Evolutionary conservation across 1,140 invertebrate species (phyloP).

Genomic region (Drosophila ficusphila): DNA sequence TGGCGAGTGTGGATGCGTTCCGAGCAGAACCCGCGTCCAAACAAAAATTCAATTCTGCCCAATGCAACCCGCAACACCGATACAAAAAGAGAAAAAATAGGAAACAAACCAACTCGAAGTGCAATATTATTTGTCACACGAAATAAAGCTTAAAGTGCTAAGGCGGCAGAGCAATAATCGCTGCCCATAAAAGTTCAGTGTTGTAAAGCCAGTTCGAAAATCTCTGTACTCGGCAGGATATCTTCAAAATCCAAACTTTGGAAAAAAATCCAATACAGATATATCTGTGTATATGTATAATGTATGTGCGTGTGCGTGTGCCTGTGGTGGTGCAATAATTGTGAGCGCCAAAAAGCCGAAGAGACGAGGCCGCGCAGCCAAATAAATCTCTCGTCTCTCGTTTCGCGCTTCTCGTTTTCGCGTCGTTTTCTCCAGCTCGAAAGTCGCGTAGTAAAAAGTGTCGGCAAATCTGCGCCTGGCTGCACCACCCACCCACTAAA

Average conservation of each 20-base stretch:
- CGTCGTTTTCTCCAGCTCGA: constrained; percentile 45
- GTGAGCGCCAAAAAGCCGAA: constrained; percentile 78
- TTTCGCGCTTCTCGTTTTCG: constrained; percentile 21
- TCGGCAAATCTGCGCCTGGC: constrained; percentile 65
- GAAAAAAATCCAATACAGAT: constrained; percentile 59
- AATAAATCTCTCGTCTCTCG: constrained; percentile 64
- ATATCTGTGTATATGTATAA: constrained; percentile 45
- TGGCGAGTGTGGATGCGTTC: constrained; percentile 69
- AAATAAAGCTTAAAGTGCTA: constrained; percentile 16
- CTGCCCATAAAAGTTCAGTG: constrained; percentile 14
- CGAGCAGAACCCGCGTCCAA: constrained; percentile 37
- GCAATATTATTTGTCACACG: constrained; percentile 1
- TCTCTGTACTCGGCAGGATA: constrained; percentile 60
- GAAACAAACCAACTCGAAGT: constrained; percentile 19
- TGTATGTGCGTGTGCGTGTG: constrained; percentile 31
- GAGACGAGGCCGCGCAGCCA: constrained; percentile 64
- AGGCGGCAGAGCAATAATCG: background rate
- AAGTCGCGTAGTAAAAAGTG: constrained; percentile 69
- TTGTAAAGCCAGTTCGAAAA: constrained; percentile 38
- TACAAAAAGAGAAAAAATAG: constrained; percentile 12
- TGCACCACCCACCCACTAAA: constrained; percentile 47
- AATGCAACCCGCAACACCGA: constrained; percentile 26
- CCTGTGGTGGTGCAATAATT: constrained; percentile 48
- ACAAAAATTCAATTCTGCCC: constrained; percentile 33
- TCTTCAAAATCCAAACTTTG: constrained; percentile 54